A percentile compares a stretch with the other conserved stretches of the same genome.
Conservation (phyloP, 2,888 invertebrate species). For the Drosophila mulleri region DNA sequence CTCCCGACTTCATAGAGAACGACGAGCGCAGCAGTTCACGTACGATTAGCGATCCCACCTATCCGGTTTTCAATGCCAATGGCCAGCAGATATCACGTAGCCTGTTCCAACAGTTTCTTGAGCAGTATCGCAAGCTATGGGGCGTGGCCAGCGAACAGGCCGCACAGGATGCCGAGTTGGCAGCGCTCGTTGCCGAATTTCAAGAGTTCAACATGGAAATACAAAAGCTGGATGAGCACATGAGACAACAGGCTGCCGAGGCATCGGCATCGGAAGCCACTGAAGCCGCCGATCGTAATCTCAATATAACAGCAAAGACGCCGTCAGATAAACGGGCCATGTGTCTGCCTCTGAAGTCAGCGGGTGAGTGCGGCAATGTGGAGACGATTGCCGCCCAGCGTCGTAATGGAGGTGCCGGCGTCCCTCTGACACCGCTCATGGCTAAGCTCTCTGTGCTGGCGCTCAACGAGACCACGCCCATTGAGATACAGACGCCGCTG, state of each 20-base stretch:
- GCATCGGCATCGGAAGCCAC: background rate
- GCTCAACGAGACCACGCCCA: conserved; percentile 89
- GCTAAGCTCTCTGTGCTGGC: conserved; percentile 92
- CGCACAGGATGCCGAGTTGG: conserved; percentile 76
- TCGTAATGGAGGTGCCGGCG: conserved; percentile 86
- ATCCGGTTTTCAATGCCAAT: conserved; percentile 91
- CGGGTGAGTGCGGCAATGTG: conserved; percentile 72
- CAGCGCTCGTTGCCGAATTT: conserved; percentile 76
- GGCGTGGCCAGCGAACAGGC: conserved; percentile 76
- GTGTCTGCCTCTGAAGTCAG: conserved; percentile 90
- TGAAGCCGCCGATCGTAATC: conserved; percentile 70
- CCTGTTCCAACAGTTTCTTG: conserved; percentile 89
- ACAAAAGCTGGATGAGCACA: conserved; percentile 85
- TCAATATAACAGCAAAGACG: conserved; percentile 71
- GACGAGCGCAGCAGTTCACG: conserved; percentile 84
- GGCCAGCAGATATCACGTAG: conserved; percentile 91
- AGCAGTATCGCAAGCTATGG: conserved; percentile 87
- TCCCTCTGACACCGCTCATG: conserved; percentile 92
- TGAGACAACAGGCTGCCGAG: conserved; percentile 63
- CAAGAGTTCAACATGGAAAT: conserved; percentile 82
- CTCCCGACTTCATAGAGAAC: conserved; percentile 78
- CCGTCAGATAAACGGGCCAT: conserved; percentile 85
- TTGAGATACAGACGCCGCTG: conserved; percentile 83
- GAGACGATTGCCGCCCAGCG: conserved; percentile 30
- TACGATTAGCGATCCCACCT: conserved; percentile 92